Percentiles rank a stretch among this genome's conserved stretches.
These are phyloP conservation scores for Tor tambroides DNA, from an alignment of 2,113 vertebrate species.

Conservation along the genomic window DNA sequence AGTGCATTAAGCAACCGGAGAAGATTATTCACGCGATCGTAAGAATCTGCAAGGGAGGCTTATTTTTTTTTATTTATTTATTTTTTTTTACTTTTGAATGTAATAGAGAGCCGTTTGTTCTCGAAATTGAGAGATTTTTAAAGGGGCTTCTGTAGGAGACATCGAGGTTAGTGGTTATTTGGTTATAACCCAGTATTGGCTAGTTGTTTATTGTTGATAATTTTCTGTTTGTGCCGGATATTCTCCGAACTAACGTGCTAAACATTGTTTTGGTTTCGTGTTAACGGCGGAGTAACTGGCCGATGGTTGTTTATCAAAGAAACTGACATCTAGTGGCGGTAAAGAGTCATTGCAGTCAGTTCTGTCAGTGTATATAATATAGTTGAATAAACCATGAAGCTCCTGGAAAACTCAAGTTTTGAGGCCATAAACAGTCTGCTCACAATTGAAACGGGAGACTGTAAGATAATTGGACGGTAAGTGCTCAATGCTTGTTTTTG, in stretches of 20 bases:
- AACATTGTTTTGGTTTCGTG: constrained; percentile 31
- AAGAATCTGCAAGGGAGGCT: constrained; percentile 33
- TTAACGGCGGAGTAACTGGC: constrained; percentile 18
- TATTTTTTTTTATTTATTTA: no score
- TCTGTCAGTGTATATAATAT: not conserved
- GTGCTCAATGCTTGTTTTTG: not conserved
- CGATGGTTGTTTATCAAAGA: constrained; percentile 8
- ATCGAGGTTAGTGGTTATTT: not conserved
- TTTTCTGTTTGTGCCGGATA: not conserved
- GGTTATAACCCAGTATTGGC: not conserved
- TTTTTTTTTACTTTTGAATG: not conserved
- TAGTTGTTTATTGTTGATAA: not conserved
- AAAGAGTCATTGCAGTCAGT: constrained; percentile 17
- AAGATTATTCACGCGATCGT: constrained; percentile 56
- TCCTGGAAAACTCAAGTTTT: constrained; percentile 67
- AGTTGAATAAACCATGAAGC: constrained; percentile 59
- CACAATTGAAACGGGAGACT: constrained; percentile 67
- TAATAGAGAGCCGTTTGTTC: constrained; percentile 17
- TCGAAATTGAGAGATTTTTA: no score
- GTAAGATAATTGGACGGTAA: constrained; percentile 68
- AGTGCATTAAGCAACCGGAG: constrained; percentile 60
- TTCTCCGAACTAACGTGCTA: not conserved
- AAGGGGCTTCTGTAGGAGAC: not conserved
- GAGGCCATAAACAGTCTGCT: constrained; percentile 67
- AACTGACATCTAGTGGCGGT: constrained; percentile 16